A percentile compares a stretch with the other conserved stretches of the same genome.
phyloP scores from a whole-genome alignment of 2,888 invertebrate species.

The Drosophila subquinaria region DNA sequence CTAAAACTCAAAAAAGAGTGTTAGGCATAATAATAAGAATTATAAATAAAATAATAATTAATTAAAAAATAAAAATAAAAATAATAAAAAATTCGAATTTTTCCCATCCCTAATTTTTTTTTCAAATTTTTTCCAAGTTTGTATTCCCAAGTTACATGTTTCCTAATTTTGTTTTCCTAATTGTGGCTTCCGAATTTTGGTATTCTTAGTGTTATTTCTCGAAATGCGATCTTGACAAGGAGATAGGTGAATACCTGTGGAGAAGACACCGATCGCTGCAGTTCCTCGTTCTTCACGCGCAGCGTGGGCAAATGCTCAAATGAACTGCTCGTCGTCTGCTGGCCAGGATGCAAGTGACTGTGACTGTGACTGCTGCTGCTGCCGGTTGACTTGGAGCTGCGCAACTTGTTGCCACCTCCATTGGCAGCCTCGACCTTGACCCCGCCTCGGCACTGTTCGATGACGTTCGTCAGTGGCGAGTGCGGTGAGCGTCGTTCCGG shows the following conservation, averaged over 20 bases:
- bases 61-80: too few relatives aligned
- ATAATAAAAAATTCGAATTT: too few relatives aligned
- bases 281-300: slow-evolving; percentile 87
- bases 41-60: too few relatives aligned
- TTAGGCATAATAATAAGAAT: too few relatives aligned
- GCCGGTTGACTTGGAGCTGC: slow-evolving; percentile 79
- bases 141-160: too few relatives aligned
- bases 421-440: slow-evolving; percentile 55
- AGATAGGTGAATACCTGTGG: slow-evolving; percentile 86
- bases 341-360: slow-evolving; percentile 66
- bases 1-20: too few relatives aligned
- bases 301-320: slow-evolving; percentile 85
- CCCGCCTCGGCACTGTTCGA: slow-evolving; percentile 37
- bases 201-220: too few relatives aligned
- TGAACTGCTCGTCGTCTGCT: slow-evolving; percentile 78
- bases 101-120: too few relatives aligned
- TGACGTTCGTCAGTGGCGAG: slow-evolving; percentile 50
- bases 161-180: too few relatives aligned
- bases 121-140: too few relatives aligned
- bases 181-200: too few relatives aligned
- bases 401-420: slow-evolving; percentile 68
- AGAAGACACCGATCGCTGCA: slow-evolving; percentile 88
- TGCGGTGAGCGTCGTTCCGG: slow-evolving; percentile 73
- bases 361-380: slow-evolving; percentile 46
- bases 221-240: neutral